Evolutionary conservation across 1,140 invertebrate species (phyloP).

Genomic region (Drosophila erecta): DNA sequence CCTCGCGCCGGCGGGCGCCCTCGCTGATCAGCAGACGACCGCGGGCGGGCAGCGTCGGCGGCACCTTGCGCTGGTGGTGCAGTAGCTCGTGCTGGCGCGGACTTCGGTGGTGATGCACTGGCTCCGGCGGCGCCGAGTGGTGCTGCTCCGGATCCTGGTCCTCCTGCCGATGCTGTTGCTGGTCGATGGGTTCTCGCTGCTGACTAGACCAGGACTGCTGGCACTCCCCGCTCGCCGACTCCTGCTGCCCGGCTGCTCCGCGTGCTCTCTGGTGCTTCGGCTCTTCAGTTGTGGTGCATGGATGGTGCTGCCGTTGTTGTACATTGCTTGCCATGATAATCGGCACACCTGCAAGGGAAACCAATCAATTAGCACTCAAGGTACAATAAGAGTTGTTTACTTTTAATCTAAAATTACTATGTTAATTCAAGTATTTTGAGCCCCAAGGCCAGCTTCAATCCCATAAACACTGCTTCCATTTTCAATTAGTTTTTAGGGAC

Average conservation of each 20-base stretch:
- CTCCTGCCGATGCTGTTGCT: constrained; percentile 4
- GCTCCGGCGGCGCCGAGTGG: neutral
- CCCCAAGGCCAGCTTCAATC: neutral
- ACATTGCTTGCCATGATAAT: constrained; percentile 84
- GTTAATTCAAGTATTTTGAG: constrained; percentile 4
- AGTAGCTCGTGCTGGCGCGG: constrained; percentile 32
- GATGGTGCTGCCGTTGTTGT: constrained; percentile 70
- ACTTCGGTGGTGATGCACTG: constrained; percentile 7
- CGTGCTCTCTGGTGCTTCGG: constrained; percentile 43
- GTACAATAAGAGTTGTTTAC: no score
- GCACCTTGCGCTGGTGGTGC: constrained; percentile 42
- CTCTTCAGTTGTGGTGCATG: constrained; percentile 53
- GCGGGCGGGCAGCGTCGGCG: constrained; percentile 7
- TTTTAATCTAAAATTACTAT: neutral
- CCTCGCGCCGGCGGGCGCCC: constrained; percentile 24
- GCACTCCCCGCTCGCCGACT: constrained; percentile 22
- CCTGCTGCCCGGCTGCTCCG: constrained; percentile 22
- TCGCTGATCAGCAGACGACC: constrained; percentile 38
- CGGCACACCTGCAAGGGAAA: constrained; percentile 69
- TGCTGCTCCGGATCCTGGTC: neutral
- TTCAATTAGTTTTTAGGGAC: constrained; percentile 26
- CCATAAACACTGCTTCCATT: neutral
- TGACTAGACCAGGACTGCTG: constrained; percentile 28
- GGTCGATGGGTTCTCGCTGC: constrained; percentile 30
- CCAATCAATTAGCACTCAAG: constrained; percentile 12